These are phyloP conservation scores for Brachystomella parvula DNA, from an alignment of 1,140 invertebrate species.

Conservation along the genomic window DNA sequence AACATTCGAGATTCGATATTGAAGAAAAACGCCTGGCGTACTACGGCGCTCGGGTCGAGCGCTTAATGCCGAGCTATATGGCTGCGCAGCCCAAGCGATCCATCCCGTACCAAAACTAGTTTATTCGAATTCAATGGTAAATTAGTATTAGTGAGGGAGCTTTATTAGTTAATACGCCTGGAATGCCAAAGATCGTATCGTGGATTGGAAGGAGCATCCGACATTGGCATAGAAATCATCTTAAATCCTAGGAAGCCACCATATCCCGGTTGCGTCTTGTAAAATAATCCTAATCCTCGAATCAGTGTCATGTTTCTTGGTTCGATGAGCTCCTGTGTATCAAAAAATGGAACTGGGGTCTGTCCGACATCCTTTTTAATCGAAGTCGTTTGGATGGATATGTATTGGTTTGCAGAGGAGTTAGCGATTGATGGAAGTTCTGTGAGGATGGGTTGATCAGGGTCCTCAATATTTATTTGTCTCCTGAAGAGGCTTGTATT, in stretches of 20 bases:
- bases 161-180: background rate
- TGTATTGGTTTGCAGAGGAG: constrained; percentile 6
- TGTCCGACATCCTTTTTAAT: constrained; percentile 20
- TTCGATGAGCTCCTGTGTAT: constrained; percentile 17
- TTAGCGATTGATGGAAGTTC: background rate
- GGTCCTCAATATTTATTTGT: constrained; percentile 6
- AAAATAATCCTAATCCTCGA: constrained; percentile 18
- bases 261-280: constrained; percentile 5
- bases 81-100: too few relatives aligned
- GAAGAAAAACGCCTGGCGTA: too few relatives aligned
- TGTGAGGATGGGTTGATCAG: background rate
- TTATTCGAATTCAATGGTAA: background rate
- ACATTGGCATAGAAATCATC: background rate
- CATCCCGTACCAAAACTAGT: too few relatives aligned
- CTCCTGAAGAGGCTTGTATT: background rate
- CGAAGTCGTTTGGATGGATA: constrained; percentile 14
- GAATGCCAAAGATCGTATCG: constrained; percentile 21
- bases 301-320: constrained; percentile 7
- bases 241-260: constrained; percentile 20
- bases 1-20: too few relatives aligned
- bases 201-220: constrained; percentile 5
- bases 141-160: too few relatives aligned
- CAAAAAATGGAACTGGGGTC: constrained; percentile 25
- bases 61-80: too few relatives aligned
- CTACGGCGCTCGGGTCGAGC: too few relatives aligned